Evolutionary conservation across 2,797 vertebrate genomes (phyloP).

Genomic region (Anableps anableps): DNA sequence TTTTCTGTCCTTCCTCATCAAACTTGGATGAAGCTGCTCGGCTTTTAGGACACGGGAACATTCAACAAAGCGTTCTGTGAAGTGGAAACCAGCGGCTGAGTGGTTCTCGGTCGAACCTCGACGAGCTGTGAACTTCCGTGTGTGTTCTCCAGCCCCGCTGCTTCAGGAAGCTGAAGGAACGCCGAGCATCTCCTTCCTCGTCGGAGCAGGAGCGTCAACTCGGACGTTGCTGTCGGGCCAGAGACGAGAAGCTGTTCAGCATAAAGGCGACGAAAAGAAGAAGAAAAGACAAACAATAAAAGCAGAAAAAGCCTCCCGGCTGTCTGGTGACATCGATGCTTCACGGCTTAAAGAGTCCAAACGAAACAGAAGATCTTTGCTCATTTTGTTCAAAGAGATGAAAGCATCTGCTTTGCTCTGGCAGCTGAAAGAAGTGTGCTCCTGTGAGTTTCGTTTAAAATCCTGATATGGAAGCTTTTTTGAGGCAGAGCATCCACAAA

Average conservation of each 20-base stretch:
- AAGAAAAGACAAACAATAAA: neutral
- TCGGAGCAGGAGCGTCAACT: too few relatives aligned
- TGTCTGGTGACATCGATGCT: too few relatives aligned
- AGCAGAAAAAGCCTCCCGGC: too few relatives aligned
- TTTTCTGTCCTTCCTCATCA: conserved; percentile 25
- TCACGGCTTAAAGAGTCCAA: neutral
- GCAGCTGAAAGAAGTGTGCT: too few relatives aligned
- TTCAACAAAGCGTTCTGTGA: neutral
- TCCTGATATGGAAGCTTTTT: too few relatives aligned
- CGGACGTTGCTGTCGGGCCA: too few relatives aligned
- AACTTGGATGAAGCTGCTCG: conserved; percentile 41
- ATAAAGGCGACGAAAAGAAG: neutral
- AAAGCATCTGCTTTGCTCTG: neutral
- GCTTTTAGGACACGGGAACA: conserved; percentile 16
- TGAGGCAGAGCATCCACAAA: too few relatives aligned
- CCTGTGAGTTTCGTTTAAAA: neutral
- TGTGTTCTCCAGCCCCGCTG: too few relatives aligned
- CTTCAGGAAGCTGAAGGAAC: too few relatives aligned
- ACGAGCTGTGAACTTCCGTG: neutral
- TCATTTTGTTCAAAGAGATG: neutral
- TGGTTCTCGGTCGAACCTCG: neutral
- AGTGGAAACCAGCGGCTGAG: conserved; percentile 30
- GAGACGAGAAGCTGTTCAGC: neutral
- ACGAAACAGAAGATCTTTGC: neutral
- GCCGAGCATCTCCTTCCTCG: too few relatives aligned